Evolutionary conservation across 2,888 invertebrate genomes (phyloP).

Genomic region (Epicampocera succincta): DNA sequence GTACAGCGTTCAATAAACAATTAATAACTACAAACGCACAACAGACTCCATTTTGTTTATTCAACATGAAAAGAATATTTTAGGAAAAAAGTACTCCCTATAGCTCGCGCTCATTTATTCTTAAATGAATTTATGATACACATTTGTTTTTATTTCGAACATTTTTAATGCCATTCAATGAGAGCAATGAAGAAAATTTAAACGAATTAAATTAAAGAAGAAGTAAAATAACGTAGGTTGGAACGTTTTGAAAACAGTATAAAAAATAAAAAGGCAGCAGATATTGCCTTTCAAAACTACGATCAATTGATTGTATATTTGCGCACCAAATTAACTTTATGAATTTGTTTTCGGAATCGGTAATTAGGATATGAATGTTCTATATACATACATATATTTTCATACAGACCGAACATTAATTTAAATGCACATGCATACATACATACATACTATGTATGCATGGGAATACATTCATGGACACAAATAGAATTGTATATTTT

Average conservation of each 20-base stretch:
- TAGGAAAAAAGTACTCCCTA: constrained; percentile 41
- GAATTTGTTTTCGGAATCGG: constrained; percentile 36
- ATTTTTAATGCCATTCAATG: constrained; percentile 7
- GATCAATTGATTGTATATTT: constrained; percentile 47
- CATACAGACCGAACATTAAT: neutral
- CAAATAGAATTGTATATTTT: too few relatives aligned
- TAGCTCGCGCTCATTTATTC: constrained; percentile 51
- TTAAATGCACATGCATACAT: neutral
- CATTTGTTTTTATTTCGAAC: constrained; percentile 7
- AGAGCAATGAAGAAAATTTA: constrained; percentile 14
- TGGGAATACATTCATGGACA: neutral
- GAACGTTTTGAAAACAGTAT: neutral
- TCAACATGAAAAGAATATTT: constrained; percentile 48
- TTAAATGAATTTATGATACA: constrained; percentile 29
- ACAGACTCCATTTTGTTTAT: constrained; percentile 67
- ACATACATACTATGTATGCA: neutral
- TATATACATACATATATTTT: constrained; percentile 3
- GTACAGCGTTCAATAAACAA: constrained; percentile 41
- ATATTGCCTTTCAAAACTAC: constrained; percentile 47
- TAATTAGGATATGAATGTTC: constrained; percentile 39
- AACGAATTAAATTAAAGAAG: constrained; percentile 4
- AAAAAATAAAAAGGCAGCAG: neutral
- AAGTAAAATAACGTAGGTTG: constrained; percentile 22
- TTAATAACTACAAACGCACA: constrained; percentile 32
- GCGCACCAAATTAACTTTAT: constrained; percentile 23